Percentiles rank a stretch among this genome's conserved stretches.
phyloP scores from a whole-genome alignment of 2,888 invertebrate genomes.

The Caenorhabditis sp. region DNA sequence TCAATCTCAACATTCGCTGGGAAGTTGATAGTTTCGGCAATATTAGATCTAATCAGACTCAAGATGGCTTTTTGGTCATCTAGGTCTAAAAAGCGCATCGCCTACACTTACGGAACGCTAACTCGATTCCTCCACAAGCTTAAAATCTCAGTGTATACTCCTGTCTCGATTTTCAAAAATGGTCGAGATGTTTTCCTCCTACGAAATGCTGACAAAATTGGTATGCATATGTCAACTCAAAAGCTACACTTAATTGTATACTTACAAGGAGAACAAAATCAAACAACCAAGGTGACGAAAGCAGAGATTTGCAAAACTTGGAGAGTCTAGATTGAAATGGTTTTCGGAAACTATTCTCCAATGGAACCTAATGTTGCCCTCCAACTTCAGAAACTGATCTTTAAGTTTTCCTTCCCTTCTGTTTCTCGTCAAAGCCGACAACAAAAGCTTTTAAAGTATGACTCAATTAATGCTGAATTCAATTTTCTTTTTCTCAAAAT shows the following conservation, averaged over 20 bases:
- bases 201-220: background rate
- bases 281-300: conserved; percentile 15
- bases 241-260: conserved; percentile 4
- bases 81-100: no score
- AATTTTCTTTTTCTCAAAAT: background rate
- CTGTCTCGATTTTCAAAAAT: background rate
- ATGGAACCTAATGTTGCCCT: no score
- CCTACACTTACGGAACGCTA: no score
- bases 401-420: no score
- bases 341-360: no score
- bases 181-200: conserved; percentile 1
- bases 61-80: no score
- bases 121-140: background rate
- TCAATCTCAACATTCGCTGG: no score
- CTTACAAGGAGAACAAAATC: background rate
- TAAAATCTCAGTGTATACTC: background rate
- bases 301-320: background rate
- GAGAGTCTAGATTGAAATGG: no score
- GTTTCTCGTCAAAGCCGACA: no score
- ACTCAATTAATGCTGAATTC: background rate
- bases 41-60: no score
- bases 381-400: no score
- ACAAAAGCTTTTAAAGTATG: background rate
- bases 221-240: background rate
- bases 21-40: no score